Conservation (phyloP, 2,113 vertebrate species). For the Formicarius rufipectus region DNA sequence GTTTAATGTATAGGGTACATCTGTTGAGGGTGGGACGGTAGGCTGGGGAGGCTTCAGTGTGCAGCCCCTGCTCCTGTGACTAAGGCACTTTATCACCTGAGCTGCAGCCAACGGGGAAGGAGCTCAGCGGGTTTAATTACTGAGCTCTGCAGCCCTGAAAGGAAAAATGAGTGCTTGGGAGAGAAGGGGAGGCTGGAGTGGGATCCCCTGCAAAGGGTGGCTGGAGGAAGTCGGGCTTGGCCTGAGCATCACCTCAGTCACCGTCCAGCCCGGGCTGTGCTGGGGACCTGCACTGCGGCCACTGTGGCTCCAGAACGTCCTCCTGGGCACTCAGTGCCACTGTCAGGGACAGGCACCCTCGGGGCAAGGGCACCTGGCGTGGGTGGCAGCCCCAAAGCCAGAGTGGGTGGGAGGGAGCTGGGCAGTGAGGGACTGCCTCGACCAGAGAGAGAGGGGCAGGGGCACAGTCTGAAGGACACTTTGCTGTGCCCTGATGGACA, state of each 20-base stretch:
- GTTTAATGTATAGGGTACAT: neutral
- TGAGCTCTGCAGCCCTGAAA: neutral
- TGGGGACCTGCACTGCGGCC: neutral
- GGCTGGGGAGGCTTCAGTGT: neutral
- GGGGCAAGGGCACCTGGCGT: fast-evolving
- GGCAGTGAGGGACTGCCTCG: neutral
- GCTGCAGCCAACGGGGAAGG: neutral
- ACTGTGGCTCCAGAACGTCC: neutral
- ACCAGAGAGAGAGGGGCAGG: neutral
- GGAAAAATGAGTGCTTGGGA: neutral
- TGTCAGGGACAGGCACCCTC: neutral
- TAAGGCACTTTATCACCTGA: neutral
- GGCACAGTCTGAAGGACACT: fast-evolving
- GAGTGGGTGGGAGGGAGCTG: neutral
- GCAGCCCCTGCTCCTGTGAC: neutral
- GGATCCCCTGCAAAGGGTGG: neutral
- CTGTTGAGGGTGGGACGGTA: neutral
- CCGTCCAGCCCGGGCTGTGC: fast-evolving
- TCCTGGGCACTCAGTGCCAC: fast-evolving
- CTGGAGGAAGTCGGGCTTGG: neutral
- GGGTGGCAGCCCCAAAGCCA: neutral
- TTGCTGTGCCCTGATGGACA: neutral
- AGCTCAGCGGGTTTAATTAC: fast-evolving
- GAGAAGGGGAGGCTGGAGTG: fast-evolving
- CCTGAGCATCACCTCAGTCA: neutral